Percentiles rank a stretch among this genome's conserved stretches.
Conservation (phyloP, 1,140 invertebrate species). For the Papilio helenus region DNA sequence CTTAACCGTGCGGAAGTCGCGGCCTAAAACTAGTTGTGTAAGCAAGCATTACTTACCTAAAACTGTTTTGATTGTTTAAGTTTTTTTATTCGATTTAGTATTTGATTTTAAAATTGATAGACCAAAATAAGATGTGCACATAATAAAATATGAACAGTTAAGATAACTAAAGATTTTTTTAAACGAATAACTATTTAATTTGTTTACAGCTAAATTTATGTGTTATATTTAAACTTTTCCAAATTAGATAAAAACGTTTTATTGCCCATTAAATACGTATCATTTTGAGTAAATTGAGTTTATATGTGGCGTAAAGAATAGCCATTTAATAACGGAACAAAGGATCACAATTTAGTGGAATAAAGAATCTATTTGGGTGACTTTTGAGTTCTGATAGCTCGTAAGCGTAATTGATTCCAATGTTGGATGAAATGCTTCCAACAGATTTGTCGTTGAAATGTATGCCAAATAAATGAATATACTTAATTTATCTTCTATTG, state of each 20-base stretch:
- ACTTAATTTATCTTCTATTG: neutral
- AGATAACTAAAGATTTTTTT: no score
- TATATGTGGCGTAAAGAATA: slow-evolving; percentile 4
- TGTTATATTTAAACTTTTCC: neutral
- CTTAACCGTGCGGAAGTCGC: no score
- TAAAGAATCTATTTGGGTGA: slow-evolving; percentile 52
- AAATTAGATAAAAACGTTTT: slow-evolving; percentile 14
- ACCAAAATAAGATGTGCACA: no score
- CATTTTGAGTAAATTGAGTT: neutral
- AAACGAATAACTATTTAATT: no score
- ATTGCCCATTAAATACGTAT: slow-evolving; percentile 4
- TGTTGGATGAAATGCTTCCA: slow-evolving; percentile 50
- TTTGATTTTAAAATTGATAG: no score
- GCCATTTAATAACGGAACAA: slow-evolving; percentile 45
- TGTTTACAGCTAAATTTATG: neutral
- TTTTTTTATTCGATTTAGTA: no score
- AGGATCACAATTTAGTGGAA: slow-evolving; percentile 53
- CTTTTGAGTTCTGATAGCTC: slow-evolving; percentile 46
- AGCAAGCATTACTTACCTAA: no score
- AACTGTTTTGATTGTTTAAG: no score
- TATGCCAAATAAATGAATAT: slow-evolving; percentile 1
- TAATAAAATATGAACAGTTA: no score
- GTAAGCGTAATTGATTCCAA: slow-evolving; percentile 42
- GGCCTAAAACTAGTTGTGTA: no score
- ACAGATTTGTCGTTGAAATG: slow-evolving; percentile 28